Evolutionary conservation across 2,113 vertebrate genomes (phyloP), one percentile per base, ranked within the genome.

Genomic region (Oxyruncus cristatus): DNA sequence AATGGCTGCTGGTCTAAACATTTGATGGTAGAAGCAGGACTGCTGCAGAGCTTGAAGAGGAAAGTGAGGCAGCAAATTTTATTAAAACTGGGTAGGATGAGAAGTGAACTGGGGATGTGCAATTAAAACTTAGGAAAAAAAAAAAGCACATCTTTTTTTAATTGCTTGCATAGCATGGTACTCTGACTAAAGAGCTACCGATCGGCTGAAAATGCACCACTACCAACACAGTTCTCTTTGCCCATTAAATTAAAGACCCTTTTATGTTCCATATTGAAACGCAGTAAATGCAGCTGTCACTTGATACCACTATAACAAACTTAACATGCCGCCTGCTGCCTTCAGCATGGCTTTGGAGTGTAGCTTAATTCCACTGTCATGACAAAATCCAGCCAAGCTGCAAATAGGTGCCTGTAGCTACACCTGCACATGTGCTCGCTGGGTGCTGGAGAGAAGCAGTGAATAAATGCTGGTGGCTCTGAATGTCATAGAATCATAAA

Each of bases 391-490:
- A 63, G 20, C 67, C 68, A 52, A 39, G 50, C 21, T 68, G 37
- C 5, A 1, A 9, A 5, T 8, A 66, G 85, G 21, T 66, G 22
- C 59, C 37, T 61, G 37, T 32, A 24, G 27, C 49, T 93, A 2
- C 33, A 33, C 37, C 72, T 72, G 33, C 33, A 17, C 27, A 0
- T 0, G 1, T 28, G 49, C 70, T 93, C 0, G 0, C 63, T 37
- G 68, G 11, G 4, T 41, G 66, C 71, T 49, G 67, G 30, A 24
- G 15, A 52, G 71, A 14, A 71, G 37, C 61, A 30, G 33, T 0
- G 1, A 50, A n/a, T 20, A 16, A 42, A 33, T 21, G 33, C 49
- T 49, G 46, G 46, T 3, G 5, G 12, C 21, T 47, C 0, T 0
- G 30, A 27, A 70, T 70, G 78, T 41, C 71, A 55, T 0, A 23